Conservation (phyloP, 2,113 vertebrate species). For the Excalfactoria chinensis region DNA sequence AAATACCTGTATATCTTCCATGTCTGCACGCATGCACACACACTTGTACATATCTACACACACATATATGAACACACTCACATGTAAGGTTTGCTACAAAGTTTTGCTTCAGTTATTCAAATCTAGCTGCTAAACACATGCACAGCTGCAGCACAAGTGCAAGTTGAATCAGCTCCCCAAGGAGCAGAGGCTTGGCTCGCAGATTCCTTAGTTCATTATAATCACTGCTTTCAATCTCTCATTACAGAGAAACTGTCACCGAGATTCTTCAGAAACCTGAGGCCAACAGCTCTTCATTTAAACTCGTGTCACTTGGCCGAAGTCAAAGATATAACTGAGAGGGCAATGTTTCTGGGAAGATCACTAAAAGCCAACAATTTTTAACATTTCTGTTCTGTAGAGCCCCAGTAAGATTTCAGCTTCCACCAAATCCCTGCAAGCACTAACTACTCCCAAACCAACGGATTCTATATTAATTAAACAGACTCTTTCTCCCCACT, state of each 20-base stretch:
- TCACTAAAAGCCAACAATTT: neutral
- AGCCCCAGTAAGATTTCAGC: neutral
- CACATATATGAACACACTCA: neutral
- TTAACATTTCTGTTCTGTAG: neutral
- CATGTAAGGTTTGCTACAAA: neutral
- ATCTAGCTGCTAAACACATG: neutral
- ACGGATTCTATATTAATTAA: slow-evolving; percentile 6
- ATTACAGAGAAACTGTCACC: neutral
- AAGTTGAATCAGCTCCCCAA: neutral
- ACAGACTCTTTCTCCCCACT: slow-evolving; percentile 1
- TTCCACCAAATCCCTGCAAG: neutral
- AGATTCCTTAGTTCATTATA: neutral
- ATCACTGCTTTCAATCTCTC: neutral
- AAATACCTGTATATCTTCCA: neutral
- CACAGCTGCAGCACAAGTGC: neutral
- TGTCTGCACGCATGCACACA: neutral
- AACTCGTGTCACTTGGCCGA: neutral
- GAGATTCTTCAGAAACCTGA: neutral
- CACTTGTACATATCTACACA: accelerated
- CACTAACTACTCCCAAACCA: neutral
- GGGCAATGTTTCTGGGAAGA: neutral
- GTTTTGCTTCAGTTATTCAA: neutral
- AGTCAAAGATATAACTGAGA: neutral
- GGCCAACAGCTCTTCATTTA: neutral
- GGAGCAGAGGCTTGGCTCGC: neutral